These are phyloP conservation scores for Aplodontia rufa DNA, from an alignment of 2,113 vertebrate species.

Conservation along the genomic window DNA sequence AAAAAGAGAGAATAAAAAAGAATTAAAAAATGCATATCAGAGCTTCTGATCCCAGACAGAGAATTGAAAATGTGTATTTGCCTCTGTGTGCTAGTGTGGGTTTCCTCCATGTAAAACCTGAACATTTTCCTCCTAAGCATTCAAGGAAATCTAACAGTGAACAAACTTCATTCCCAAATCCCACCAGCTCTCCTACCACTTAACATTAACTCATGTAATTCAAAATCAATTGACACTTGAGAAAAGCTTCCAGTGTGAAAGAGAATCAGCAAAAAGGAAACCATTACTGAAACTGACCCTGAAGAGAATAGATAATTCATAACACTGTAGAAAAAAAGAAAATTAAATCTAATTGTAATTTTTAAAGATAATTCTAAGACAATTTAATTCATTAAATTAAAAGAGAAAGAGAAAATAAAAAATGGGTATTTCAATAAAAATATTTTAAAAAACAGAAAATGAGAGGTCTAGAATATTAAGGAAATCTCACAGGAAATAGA, in stretches of 20 bases:
- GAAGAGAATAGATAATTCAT: background rate
- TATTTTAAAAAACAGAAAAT: background rate
- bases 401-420: background rate
- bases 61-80: background rate
- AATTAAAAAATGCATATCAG: no score
- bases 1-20: no score
- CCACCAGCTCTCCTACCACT: background rate
- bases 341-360: background rate
- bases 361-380: background rate
- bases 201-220: background rate
- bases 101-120: background rate
- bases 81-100: background rate
- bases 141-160: background rate
- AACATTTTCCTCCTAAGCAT: background rate
- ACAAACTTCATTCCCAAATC: background rate
- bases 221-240: background rate
- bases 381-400: background rate
- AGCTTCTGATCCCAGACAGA: background rate
- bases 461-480: background rate
- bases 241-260: background rate
- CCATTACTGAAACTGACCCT: background rate
- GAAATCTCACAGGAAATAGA: background rate
- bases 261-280: background rate
- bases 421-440: background rate
- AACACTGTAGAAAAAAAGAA: background rate